A percentile compares a stretch with the other conserved stretches of the same genome.
phyloP scores from a whole-genome alignment of 2,797 vertebrate genomes.

The Sandelia bainsii region DNA sequence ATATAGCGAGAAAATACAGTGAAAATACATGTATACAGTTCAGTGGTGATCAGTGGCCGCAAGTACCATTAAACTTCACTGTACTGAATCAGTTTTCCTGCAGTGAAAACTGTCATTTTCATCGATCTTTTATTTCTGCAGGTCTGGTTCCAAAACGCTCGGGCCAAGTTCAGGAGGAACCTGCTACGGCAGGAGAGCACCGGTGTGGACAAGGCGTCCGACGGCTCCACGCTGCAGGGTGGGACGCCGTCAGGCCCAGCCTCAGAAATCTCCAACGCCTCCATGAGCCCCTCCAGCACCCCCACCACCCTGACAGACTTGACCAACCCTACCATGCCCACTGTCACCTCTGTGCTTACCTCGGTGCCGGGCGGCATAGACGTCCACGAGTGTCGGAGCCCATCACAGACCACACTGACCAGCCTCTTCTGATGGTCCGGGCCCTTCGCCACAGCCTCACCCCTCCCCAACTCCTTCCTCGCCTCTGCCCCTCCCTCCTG shows the following conservation, averaged over 20 bases:
- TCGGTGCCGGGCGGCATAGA: constrained; percentile 94
- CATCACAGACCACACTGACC: constrained; percentile 97
- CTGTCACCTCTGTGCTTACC: constrained; percentile 95
- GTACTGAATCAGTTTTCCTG: background rate
- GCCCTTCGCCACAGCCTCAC: background rate
- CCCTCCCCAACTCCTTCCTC: background rate
- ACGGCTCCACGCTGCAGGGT: constrained; percentile 92
- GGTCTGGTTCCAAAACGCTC: constrained; percentile 99
- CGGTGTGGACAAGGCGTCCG: constrained; percentile 94
- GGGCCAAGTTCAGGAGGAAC: constrained; percentile 99
- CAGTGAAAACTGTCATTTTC: background rate
- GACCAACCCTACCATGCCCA: constrained; percentile 98
- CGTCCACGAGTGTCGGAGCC: constrained; percentile 95
- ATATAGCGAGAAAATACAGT: too few species aligned
- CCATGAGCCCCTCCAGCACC: constrained; percentile 98
- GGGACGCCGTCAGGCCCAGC: constrained; percentile 96
- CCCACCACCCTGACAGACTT: constrained; percentile 98
- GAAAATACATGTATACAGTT: too few species aligned
- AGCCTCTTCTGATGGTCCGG: constrained; percentile 97
- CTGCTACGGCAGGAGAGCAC: constrained; percentile 97
- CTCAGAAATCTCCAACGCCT: constrained; percentile 97
- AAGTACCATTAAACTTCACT: background rate
- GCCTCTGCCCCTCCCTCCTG: constrained; percentile 25
- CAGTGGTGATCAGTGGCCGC: too few species aligned
- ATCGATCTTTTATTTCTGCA: constrained; percentile 51